phyloP scores from a whole-genome alignment of 2,797 vertebrate genomes.

The Fratercula arctica region DNA sequence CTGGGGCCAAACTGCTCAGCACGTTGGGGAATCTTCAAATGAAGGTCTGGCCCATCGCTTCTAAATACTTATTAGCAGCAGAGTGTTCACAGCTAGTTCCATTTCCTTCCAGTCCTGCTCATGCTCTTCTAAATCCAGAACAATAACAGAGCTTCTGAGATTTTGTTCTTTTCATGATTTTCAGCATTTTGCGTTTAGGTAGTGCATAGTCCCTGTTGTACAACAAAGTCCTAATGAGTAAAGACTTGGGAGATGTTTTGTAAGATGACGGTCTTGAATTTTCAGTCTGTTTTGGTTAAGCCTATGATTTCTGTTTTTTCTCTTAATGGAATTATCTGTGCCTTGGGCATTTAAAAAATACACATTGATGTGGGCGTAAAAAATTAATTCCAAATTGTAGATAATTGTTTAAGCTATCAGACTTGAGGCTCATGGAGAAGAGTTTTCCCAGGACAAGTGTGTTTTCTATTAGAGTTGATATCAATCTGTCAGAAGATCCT shows the following conservation, averaged over 20 bases:
- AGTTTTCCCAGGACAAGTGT: conserved; percentile 62
- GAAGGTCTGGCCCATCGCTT: not conserved
- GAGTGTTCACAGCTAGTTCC: not conserved
- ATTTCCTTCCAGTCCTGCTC: not conserved
- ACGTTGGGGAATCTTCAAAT: not conserved
- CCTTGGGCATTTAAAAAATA: conserved; percentile 49
- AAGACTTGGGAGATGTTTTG: conserved; percentile 1
- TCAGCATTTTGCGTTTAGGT: conserved; percentile 9
- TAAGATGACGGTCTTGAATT: conserved; percentile 33
- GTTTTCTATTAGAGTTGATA: conserved; percentile 75
- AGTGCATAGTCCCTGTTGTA: not conserved
- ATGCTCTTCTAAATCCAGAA: conserved; percentile 50
- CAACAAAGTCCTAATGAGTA: not conserved
- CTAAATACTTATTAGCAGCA: not conserved
- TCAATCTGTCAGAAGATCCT: conserved; percentile 71
- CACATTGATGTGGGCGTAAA: conserved; percentile 69
- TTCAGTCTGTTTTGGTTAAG: conserved; percentile 54
- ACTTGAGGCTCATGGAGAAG: conserved; percentile 61
- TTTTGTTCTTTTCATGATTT: conserved; percentile 13
- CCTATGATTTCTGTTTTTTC: not conserved
- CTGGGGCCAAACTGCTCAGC: not conserved
- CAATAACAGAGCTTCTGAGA: conserved; percentile 39
- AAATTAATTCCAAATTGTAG: conserved; percentile 67
- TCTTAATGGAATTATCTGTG: conserved; percentile 60
- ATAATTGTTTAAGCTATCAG: conserved; percentile 69